A percentile compares a stretch with the other conserved stretches of the same genome.
These are phyloP conservation scores for Polyodon spathula DNA, from an alignment of 2,113 vertebrate genomes.

Conservation along the genomic window DNA sequence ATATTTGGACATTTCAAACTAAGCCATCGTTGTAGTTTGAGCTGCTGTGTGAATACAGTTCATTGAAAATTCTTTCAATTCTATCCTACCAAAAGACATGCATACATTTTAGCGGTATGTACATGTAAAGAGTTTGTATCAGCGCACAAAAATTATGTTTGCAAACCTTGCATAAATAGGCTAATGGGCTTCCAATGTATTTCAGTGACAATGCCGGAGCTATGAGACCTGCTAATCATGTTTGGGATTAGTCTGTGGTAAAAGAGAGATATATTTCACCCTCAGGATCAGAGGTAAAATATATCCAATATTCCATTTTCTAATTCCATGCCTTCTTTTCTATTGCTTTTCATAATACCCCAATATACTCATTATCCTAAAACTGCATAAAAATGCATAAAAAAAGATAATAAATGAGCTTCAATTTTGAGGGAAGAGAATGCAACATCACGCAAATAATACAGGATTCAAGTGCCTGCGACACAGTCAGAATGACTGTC, in stretches of 20 bases:
- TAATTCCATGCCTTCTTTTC: slow-evolving; percentile 78
- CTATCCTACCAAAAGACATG: too few relatives aligned
- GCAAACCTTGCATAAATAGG: slow-evolving; percentile 70
- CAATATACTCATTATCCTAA: slow-evolving; percentile 80
- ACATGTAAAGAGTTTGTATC: too few relatives aligned
- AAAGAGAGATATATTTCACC: slow-evolving; percentile 54
- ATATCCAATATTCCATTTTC: slow-evolving; percentile 75
- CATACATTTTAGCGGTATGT: too few relatives aligned
- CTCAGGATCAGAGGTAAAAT: slow-evolving; percentile 64
- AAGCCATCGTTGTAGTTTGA: too few relatives aligned
- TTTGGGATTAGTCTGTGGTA: slow-evolving; percentile 67
- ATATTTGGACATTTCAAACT: too few relatives aligned
- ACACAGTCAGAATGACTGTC: slow-evolving; percentile 74
- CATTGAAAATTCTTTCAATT: too few relatives aligned
- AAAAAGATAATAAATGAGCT: slow-evolving; percentile 78
- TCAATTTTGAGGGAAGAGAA: slow-evolving; percentile 68
- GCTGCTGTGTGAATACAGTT: too few relatives aligned
- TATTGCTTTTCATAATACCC: slow-evolving; percentile 77
- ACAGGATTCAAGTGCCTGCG: slow-evolving; percentile 75
- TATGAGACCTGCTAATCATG: slow-evolving; percentile 74
- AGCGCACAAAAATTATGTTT: background rate
- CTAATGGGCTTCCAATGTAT: slow-evolving; percentile 50
- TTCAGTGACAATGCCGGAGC: slow-evolving; percentile 48
- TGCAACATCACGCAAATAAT: slow-evolving; percentile 78
- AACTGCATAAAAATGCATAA: slow-evolving; percentile 73